These are phyloP conservation scores for Bungarus multicinctus DNA, from an alignment of 2,113 vertebrate species.

Conservation along the genomic window DNA sequence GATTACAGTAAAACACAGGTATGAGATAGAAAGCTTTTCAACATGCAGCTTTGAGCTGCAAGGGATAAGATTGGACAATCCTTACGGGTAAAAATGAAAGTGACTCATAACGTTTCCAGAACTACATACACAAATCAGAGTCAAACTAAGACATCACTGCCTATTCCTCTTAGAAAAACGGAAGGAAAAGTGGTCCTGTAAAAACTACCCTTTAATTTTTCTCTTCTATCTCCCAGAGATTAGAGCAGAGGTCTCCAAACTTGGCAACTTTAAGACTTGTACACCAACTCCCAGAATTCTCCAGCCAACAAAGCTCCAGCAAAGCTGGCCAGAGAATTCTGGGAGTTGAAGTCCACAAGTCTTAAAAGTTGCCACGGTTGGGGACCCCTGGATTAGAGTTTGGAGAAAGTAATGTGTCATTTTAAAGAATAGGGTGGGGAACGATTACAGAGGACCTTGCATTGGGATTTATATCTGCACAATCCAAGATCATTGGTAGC, in stretches of 20 bases:
- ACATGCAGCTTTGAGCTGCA: neutral
- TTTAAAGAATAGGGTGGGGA: neutral
- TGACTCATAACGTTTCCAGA: neutral
- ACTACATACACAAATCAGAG: neutral
- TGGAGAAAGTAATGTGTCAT: neutral
- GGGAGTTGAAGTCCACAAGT: no score
- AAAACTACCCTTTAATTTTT: fast-evolving
- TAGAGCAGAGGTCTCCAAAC: no score
- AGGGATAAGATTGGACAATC: neutral
- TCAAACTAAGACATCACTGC: fast-evolving
- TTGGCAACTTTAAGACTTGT: no score
- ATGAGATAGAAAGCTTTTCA: constrained; percentile 14
- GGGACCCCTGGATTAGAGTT: no score
- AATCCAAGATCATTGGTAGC: neutral
- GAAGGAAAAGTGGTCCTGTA: neutral
- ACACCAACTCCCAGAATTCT: no score
- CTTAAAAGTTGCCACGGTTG: no score
- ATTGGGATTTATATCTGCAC: neutral
- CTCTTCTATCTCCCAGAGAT: neutral
- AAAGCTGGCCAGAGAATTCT: no score
- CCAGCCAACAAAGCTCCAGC: no score
- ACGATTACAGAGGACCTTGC: neutral
- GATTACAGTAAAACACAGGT: constrained; percentile 46
- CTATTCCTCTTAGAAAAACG: fast-evolving
- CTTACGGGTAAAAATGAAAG: neutral